Evolutionary conservation across 2,113 vertebrate species (phyloP), one percentile per base, ranked within the genome.

Genomic region (Typhlomys cinereus): DNA sequence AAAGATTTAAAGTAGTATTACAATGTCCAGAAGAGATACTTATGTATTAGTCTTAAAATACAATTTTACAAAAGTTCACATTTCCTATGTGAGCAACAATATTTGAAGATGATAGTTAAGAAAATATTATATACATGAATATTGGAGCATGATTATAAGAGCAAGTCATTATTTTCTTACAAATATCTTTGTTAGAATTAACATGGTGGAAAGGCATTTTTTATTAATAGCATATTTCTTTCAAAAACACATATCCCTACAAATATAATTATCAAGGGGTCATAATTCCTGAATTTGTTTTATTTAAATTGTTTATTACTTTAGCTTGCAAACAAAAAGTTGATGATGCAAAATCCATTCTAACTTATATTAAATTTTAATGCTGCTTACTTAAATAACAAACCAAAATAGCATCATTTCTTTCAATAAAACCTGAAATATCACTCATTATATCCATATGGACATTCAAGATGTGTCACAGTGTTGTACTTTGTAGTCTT

Each of bases 61-160:
- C 88, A 92, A 78, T 89, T 54, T 87, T 76, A 89, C 10, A 46
- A 85, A 79, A 82, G 7, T 76, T 88, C 12, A 90, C 9, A 21
- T 62, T 84, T 15, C 2, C 71, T 86, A 7, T 6, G 52, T 89
- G 7, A 82, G 57, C 78, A 90, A 67, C 23, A 79, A 75, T 46
- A 71, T 61, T 82, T 79, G 29, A 12, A 82, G 39, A 73, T 67
- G 7, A 14, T 27, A 76, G 1, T 17, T 57, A 4, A 70, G 31
- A 76, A 25, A 89, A 83, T 0, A 50, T 52, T 73, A 9, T 7
- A 69, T 62, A 2, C 44, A 87, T 75, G 46, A 76, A 14, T 64
- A 79, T 66, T 25, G 54, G 17, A 80, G 20, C 74, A 66, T 54
- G 73, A 84, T 76, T 92, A 78, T 59, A 61, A 52, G 71, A 4